These are phyloP conservation scores for Takifugu rubripes DNA, from an alignment of 2,797 vertebrate genomes.

Conservation along the genomic window DNA sequence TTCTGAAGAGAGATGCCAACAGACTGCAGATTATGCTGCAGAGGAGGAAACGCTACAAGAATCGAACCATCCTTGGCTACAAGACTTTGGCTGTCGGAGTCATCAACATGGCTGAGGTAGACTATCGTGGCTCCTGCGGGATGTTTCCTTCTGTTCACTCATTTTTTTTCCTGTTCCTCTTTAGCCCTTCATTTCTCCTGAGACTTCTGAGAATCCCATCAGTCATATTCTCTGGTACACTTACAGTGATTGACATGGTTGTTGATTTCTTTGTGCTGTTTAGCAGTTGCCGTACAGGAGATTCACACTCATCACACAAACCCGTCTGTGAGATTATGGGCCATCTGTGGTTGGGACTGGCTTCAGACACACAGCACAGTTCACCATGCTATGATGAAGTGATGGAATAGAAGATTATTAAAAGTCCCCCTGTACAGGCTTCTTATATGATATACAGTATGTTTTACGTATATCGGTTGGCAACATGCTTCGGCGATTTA, in stretches of 20 bases:
- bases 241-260: conserved; percentile 52
- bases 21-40: conserved; percentile 91
- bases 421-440: neutral
- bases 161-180: conserved; percentile 16
- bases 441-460: conserved; percentile 4
- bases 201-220: conserved; percentile 1
- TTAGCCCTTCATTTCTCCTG: conserved; percentile 24
- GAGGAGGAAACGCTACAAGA: conserved; percentile 91
- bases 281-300: conserved; percentile 36
- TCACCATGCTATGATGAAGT: conserved; percentile 16
- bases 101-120: conserved; percentile 91
- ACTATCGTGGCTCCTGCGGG: neutral
- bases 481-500: neutral
- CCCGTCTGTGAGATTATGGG: conserved; percentile 52
- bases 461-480: conserved; percentile 2
- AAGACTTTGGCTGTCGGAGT: conserved; percentile 89
- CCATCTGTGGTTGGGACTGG: conserved; percentile 61
- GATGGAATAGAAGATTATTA: conserved; percentile 18
- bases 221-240: conserved; percentile 16
- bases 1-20: conserved; percentile 90
- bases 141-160: conserved; percentile 3
- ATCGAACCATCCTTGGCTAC: conserved; percentile 90
- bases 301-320: conserved; percentile 57
- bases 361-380: conserved; percentile 11
- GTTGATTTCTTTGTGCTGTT: conserved; percentile 24